Conservation (phyloP, 1,140 invertebrate species). For the Melitaea cinxia region DNA sequence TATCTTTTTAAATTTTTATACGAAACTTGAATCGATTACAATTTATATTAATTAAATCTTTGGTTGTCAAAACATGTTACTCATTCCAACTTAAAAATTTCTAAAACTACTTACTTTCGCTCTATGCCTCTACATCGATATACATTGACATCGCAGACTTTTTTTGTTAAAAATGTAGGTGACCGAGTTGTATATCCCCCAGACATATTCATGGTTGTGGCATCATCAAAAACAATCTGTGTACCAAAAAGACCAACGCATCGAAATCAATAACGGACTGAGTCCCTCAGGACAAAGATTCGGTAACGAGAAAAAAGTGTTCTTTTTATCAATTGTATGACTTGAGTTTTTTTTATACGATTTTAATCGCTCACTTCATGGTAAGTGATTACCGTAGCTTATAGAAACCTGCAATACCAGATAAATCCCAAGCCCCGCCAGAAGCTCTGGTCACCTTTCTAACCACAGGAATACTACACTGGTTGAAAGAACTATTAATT, state of each 20-base stretch:
- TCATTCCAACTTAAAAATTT: too few relatives aligned
- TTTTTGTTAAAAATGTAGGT: conserved; percentile 9
- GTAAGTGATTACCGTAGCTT: too few relatives aligned
- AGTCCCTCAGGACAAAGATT: conserved; percentile 2
- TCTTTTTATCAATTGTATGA: background rate
- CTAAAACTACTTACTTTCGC: background rate
- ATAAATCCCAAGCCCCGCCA: too few relatives aligned
- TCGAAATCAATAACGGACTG: conserved; percentile 24
- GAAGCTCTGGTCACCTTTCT: too few relatives aligned
- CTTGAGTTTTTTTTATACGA: background rate
- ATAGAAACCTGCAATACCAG: too few relatives aligned
- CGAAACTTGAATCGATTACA: too few relatives aligned
- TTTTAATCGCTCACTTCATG: too few relatives aligned
- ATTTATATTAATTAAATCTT: too few relatives aligned
- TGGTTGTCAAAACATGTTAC: too few relatives aligned
- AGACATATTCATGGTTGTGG: conserved; percentile 1
- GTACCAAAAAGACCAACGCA: conserved; percentile 13
- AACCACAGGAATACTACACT: too few relatives aligned
- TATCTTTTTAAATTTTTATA: too few relatives aligned
- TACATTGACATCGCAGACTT: background rate
- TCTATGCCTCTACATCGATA: background rate
- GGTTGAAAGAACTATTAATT: too few relatives aligned
- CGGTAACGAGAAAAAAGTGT: conserved; percentile 4
- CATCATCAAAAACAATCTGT: conserved; percentile 19
- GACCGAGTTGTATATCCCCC: conserved; percentile 5